Evolutionary conservation across 2,888 invertebrate genomes (phyloP).

Genomic region (Argyra leucocephala): DNA sequence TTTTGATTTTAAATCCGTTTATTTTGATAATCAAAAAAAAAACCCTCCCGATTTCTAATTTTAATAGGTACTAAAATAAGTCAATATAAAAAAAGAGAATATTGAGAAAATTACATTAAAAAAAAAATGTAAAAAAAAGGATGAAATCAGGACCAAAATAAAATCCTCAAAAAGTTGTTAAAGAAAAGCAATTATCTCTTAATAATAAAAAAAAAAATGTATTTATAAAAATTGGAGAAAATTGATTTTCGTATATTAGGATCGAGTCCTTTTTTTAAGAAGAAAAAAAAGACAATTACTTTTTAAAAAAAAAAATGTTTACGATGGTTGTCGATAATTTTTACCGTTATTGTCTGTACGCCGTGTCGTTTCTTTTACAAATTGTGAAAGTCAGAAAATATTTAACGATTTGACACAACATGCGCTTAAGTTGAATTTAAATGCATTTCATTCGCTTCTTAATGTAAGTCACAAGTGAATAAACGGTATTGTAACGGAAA

Average conservation of each 20-base stretch:
- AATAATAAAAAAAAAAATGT: neutral
- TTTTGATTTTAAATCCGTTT: conserved; percentile 6
- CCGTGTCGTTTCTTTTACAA: too few relatives aligned
- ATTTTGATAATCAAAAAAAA: neutral
- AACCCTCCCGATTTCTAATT: neutral
- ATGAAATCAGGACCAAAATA: neutral
- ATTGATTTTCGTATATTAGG: neutral
- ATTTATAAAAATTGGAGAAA: neutral
- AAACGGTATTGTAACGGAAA: too few relatives aligned
- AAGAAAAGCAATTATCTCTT: conserved; percentile 2
- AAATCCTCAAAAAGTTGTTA: neutral
- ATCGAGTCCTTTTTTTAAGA: too few relatives aligned
- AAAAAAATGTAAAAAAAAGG: neutral
- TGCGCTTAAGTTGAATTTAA: too few relatives aligned
- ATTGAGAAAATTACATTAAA: neutral
- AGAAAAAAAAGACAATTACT: too few relatives aligned
- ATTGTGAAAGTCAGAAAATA: too few relatives aligned
- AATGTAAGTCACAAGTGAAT: too few relatives aligned
- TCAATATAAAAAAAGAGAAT: neutral
- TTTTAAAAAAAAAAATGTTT: too few relatives aligned
- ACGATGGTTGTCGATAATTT: too few relatives aligned
- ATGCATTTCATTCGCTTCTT: too few relatives aligned
- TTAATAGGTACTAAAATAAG: neutral
- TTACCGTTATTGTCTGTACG: too few relatives aligned
- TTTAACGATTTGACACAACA: too few relatives aligned